phyloP scores from a whole-genome alignment of 2,888 invertebrate genomes.

The Salticus scenicus region DNA sequence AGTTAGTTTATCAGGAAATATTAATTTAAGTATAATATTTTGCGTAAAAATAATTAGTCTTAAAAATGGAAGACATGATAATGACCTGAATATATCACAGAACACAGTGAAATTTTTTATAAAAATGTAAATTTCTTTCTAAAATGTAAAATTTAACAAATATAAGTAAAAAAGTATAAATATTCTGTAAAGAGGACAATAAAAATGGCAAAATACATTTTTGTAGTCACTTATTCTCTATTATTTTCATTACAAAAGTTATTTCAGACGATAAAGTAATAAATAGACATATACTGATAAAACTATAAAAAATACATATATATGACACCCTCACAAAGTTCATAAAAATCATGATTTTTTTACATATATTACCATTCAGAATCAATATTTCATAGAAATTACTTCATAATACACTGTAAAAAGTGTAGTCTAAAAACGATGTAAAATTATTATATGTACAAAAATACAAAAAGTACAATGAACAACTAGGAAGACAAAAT shows the following conservation, averaged over 20 bases:
- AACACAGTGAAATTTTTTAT: background rate
- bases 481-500: background rate
- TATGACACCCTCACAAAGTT: no score
- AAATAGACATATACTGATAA: no score
- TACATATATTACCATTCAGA: background rate
- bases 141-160: background rate
- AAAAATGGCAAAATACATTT: background rate
- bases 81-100: background rate
- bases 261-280: no score
- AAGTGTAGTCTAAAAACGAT: constrained; percentile 48
- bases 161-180: background rate
- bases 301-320: no score
- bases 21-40: no score
- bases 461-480: background rate
- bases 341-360: background rate
- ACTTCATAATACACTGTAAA: constrained; percentile 36
- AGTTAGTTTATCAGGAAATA: no score
- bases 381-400: constrained; percentile 59
- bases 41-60: background rate
- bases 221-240: background rate
- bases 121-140: background rate
- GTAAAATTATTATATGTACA: background rate
- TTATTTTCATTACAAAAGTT: no score
- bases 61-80: constrained; percentile 1
- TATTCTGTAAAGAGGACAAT: background rate